These are phyloP conservation scores for Nephrotoma guestfalica DNA, from an alignment of 2,888 invertebrate species.

Conservation along the genomic window DNA sequence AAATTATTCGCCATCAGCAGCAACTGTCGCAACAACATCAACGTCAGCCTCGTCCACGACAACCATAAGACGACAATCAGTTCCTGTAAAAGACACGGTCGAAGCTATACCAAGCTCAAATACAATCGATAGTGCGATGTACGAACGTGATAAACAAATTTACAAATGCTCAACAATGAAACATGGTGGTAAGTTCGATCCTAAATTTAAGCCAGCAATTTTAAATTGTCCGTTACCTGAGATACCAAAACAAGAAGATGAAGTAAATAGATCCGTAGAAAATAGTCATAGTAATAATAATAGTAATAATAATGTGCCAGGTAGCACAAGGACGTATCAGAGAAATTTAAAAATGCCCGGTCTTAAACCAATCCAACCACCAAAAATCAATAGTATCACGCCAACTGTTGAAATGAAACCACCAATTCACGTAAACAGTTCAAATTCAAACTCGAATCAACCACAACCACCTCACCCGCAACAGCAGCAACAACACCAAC, in stretches of 20 bases:
- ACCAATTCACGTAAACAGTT: slow-evolving; percentile 17
- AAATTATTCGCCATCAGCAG: slow-evolving; percentile 20
- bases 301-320: not conserved
- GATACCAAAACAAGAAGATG: slow-evolving; percentile 30
- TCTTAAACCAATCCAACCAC: slow-evolving; percentile 32
- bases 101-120: slow-evolving; percentile 22
- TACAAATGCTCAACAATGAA: slow-evolving; percentile 32
- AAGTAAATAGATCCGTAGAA: slow-evolving; percentile 17
- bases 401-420: not conserved
- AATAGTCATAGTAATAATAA: not conserved
- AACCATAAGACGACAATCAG: slow-evolving; percentile 28
- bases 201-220: slow-evolving; percentile 31
- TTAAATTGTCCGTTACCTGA: slow-evolving; percentile 33
- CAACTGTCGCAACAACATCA: slow-evolving; percentile 30
- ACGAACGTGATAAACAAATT: slow-evolving; percentile 32
- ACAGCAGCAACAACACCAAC: slow-evolving; percentile 13
- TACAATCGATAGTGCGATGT: slow-evolving; percentile 28
- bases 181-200: slow-evolving; percentile 32
- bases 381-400: slow-evolving; percentile 26
- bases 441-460: slow-evolving; percentile 17
- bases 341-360: slow-evolving; percentile 31
- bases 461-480: slow-evolving; percentile 15
- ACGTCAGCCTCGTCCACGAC: slow-evolving; percentile 26
- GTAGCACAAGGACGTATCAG: slow-evolving; percentile 24
- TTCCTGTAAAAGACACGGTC: slow-evolving; percentile 20